Percentiles rank a stretch among this genome's conserved stretches.
Evolutionary conservation across 2,113 vertebrate genomes (phyloP).

Genomic region (Turdus rufiventris): DNA sequence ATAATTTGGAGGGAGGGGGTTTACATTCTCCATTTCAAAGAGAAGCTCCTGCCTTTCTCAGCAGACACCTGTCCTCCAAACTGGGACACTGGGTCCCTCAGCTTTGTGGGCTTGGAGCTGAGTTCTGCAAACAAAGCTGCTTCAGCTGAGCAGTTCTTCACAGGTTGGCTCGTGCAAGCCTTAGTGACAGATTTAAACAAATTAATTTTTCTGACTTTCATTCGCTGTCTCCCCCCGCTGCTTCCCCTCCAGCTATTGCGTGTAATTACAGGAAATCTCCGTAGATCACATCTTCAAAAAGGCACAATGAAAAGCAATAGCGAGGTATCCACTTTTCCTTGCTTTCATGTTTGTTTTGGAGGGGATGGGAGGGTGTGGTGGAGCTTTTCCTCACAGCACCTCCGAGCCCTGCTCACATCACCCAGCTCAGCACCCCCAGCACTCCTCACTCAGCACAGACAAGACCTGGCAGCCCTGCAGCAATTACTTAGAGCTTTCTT

Average conservation of each 20-base stretch:
- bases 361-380: not conserved
- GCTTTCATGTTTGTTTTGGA: conserved; percentile 48
- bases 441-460: not conserved
- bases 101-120: not conserved
- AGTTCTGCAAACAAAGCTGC: conserved; percentile 21
- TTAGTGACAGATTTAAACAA: conserved; percentile 42
- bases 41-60: too few relatives aligned
- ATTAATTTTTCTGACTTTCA: conserved; percentile 36
- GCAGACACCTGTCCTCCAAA: too few relatives aligned
- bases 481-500: not conserved
- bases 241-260: conserved; percentile 31
- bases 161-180: conserved; percentile 20
- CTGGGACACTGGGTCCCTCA: not conserved
- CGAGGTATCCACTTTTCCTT: not conserved
- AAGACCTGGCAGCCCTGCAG: not conserved
- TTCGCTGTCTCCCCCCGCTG: not conserved
- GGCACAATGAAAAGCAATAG: conserved; percentile 23
- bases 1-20: too few relatives aligned
- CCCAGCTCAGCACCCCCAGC: not conserved
- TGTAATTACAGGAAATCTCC: conserved; percentile 59
- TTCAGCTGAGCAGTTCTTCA: conserved; percentile 21
- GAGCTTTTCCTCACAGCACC: conserved; percentile 16
- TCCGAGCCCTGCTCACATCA: not conserved
- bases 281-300: conserved; percentile 49
- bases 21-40: too few relatives aligned